phyloP scores from a whole-genome alignment of 2,113 vertebrate genomes.

The Anguilla rostrata region DNA sequence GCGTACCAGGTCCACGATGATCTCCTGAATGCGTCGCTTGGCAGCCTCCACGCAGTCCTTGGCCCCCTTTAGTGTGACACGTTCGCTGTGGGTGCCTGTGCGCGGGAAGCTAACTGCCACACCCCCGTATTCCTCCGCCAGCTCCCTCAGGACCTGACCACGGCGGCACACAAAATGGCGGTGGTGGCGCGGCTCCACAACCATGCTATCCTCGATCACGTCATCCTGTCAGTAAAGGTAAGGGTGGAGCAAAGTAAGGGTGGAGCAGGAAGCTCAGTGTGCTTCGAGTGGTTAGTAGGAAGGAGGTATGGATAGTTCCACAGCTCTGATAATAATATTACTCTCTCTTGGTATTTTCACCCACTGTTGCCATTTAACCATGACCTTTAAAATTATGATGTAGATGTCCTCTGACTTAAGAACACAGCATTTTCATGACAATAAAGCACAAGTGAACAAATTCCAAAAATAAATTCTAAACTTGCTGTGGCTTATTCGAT shows the following conservation, averaged over 20 bases:
- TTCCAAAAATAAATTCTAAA: too few species aligned
- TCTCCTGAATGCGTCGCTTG: slow-evolving; percentile 74
- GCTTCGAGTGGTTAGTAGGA: background rate
- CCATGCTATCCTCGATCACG: slow-evolving; percentile 74
- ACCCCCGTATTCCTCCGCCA: slow-evolving; percentile 77
- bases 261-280: background rate
- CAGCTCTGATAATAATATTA: background rate
- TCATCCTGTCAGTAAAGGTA: slow-evolving; percentile 63
- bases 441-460: too few species aligned
- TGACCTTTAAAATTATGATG: background rate
- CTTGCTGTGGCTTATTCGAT: too few species aligned
- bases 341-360: background rate
- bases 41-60: slow-evolving; percentile 76
- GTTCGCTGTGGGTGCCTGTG: slow-evolving; percentile 69
- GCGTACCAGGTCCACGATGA: slow-evolving; percentile 72
- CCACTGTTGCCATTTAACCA: background rate
- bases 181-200: slow-evolving; percentile 71
- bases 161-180: slow-evolving; percentile 74
- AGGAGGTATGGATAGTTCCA: background rate
- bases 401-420: background rate
- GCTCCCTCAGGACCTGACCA: slow-evolving; percentile 73
- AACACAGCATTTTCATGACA: background rate
- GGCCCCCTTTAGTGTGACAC: slow-evolving; percentile 74
- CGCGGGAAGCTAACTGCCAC: slow-evolving; percentile 76
- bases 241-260: background rate